A percentile compares a stretch with the other conserved stretches of the same genome.
Conservation (phyloP, 2,113 vertebrate species). For the Syrmaticus mikado region DNA sequence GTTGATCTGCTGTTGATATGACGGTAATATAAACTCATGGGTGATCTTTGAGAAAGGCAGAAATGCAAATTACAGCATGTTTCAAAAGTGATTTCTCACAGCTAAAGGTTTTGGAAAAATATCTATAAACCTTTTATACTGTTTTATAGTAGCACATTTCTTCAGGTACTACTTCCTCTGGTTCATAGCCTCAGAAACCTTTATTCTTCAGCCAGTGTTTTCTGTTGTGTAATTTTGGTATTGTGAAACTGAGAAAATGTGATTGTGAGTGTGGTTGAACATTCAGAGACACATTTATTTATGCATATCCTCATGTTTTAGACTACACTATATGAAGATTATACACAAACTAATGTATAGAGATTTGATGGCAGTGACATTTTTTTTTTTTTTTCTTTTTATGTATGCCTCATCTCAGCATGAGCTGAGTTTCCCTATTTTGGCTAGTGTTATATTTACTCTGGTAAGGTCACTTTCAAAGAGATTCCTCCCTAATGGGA, state of each 20-base stretch:
- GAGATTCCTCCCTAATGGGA: neutral
- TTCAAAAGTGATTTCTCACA: neutral
- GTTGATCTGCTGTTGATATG: neutral
- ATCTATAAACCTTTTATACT: neutral
- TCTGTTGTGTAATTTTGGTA: neutral
- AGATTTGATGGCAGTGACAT: neutral
- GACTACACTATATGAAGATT: neutral
- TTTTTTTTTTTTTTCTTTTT: neutral
- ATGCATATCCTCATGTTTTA: neutral
- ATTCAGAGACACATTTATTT: neutral
- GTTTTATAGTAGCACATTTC: neutral
- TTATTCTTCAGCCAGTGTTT: neutral
- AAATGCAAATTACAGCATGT: neutral
- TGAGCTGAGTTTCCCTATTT: neutral
- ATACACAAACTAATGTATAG: neutral
- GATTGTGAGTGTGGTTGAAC: neutral
- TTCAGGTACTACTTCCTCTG: neutral
- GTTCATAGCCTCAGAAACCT: neutral
- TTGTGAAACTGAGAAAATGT: neutral
- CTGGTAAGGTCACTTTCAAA: slow-evolving; percentile 21
- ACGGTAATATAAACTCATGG: neutral
- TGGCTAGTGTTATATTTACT: neutral
- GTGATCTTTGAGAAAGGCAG: neutral
- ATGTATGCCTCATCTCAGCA: neutral
- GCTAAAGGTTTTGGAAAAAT: neutral